Evolutionary conservation across 2,113 vertebrate genomes (phyloP).

Genomic region (Cyphomyrus plagiostoma): DNA sequence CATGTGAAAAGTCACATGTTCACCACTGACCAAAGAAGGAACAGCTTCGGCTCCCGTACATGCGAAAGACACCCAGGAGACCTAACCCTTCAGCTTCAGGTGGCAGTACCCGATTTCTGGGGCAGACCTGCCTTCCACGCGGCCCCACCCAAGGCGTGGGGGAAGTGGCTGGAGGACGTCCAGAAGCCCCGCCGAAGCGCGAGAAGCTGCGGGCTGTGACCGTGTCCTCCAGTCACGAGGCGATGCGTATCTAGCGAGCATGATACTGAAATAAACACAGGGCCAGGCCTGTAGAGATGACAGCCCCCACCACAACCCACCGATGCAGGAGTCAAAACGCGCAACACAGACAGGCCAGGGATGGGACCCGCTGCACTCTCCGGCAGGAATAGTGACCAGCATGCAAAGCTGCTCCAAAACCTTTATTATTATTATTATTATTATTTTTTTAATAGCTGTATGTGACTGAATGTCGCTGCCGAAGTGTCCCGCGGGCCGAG

Average conservation of each 20-base stretch:
- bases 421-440: not conserved
- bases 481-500: not conserved
- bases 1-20: not conserved
- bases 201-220: not conserved
- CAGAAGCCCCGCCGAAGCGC: not conserved
- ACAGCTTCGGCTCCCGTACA: not conserved
- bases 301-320: not conserved
- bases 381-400: not conserved
- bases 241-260: not conserved
- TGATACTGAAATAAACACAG: not conserved
- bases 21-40: not conserved
- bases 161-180: not conserved
- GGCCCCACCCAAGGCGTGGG: not conserved
- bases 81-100: not conserved
- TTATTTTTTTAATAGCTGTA: not conserved
- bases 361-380: not conserved
- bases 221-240: not conserved
- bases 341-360: not conserved
- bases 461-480: not conserved
- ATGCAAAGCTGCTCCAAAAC: not conserved
- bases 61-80: not conserved
- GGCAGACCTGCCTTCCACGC: too few relatives aligned
- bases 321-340: not conserved
- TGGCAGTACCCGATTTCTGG: not conserved
- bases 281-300: not conserved